Percentiles rank a stretch among this genome's conserved stretches.
These are phyloP conservation scores for Mythimna pallens DNA, from an alignment of 2,888 invertebrate genomes.

Conservation along the genomic window DNA sequence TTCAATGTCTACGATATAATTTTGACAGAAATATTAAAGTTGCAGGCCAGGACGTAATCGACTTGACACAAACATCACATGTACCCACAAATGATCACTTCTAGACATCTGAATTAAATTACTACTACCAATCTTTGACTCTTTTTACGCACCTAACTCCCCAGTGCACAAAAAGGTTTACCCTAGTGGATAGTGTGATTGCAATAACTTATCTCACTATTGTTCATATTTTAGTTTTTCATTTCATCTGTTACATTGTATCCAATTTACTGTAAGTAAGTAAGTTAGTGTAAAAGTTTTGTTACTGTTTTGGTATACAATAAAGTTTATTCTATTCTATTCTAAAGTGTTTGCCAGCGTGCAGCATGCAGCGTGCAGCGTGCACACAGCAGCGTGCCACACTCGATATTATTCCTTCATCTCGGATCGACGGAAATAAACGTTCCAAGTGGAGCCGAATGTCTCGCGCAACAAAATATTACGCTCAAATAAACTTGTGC, in stretches of 20 bases:
- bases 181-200: not conserved
- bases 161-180: not conserved
- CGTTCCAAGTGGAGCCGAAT: constrained; percentile 51
- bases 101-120: no score
- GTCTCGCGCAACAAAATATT: constrained; percentile 56
- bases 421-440: constrained; percentile 60
- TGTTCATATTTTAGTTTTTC: not conserved
- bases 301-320: no score
- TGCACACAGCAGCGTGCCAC: not conserved
- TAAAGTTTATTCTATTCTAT: no score
- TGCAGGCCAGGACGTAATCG: no score
- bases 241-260: not conserved
- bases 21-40: no score
- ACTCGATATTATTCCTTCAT: constrained; percentile 50
- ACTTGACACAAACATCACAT: no score
- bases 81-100: no score
- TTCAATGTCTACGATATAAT: no score
- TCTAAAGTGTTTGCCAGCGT: no score
- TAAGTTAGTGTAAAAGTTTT: no score
- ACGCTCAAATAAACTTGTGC: constrained; percentile 51
- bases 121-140: no score
- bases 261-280: no score
- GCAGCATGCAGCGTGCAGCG: not conserved
- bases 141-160: not conserved
- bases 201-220: not conserved